These are phyloP conservation scores for Rhabdophis nuchalis DNA, from an alignment of 2,797 vertebrate genomes.

Conservation along the genomic window DNA sequence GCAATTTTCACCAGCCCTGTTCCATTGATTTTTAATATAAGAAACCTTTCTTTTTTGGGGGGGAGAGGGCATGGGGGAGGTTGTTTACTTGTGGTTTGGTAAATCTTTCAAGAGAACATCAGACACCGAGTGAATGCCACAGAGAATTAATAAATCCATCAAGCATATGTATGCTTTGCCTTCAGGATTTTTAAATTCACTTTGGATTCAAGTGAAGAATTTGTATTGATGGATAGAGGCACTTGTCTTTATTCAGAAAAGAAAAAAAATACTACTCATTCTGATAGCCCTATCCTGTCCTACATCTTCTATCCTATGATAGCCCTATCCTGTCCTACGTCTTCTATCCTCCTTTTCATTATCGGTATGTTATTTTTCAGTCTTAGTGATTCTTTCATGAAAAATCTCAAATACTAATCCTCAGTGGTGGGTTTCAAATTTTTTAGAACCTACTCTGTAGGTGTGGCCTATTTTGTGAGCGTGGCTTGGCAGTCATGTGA, in stretches of 20 bases:
- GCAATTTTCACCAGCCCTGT: constrained; percentile 26
- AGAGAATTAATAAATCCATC: constrained; percentile 43
- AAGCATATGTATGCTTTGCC: constrained; percentile 22
- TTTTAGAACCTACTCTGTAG: too few species aligned
- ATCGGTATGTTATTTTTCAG: constrained; percentile 56
- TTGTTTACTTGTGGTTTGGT: constrained; percentile 38
- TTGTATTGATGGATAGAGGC: constrained; percentile 41
- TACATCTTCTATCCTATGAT: constrained; percentile 23
- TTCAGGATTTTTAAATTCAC: constrained; percentile 48
- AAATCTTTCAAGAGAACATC: constrained; percentile 41
- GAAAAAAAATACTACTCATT: not conserved
- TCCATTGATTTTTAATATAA: constrained; percentile 67
- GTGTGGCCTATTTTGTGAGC: too few species aligned
- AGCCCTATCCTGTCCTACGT: not conserved
- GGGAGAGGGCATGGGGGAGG: too few species aligned
- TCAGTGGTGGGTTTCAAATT: too few species aligned
- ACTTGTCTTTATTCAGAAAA: constrained; percentile 59
- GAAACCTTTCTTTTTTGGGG: constrained; percentile 49
- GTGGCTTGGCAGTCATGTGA: too few species aligned
- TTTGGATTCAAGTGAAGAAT: constrained; percentile 48
- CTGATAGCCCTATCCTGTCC: not conserved
- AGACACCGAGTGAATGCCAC: constrained; percentile 47
- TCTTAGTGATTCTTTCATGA: constrained; percentile 56
- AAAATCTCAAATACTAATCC: constrained; percentile 68
- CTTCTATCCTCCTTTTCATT: constrained; percentile 32